phyloP scores from a whole-genome alignment of 2,113 vertebrate genomes.

The Apteryx owenii region DNA sequence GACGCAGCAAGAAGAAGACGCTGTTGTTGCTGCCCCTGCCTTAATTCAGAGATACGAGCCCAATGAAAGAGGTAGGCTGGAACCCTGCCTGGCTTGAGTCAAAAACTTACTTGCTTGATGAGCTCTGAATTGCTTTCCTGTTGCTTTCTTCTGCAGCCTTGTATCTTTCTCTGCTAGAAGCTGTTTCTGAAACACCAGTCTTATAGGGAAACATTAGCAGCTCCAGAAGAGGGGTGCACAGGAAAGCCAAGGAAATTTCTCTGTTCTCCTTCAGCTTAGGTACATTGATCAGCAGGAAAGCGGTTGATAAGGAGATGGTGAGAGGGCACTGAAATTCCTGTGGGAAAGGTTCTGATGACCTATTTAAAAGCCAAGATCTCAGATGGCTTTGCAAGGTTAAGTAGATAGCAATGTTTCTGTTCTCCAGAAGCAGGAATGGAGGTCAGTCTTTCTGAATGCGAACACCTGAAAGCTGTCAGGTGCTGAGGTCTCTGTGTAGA shows the following conservation, averaged over 20 bases:
- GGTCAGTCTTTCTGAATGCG: not conserved
- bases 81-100: not conserved
- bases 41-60: constrained; percentile 92
- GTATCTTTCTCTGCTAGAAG: not conserved
- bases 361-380: not conserved
- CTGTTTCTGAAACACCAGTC: not conserved
- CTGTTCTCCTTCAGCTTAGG: not conserved
- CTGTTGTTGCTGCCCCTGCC: constrained; percentile 73
- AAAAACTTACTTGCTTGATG: not conserved
- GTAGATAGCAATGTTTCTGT: not conserved
- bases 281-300: not conserved
- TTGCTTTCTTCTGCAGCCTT: not conserved
- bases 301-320: not conserved
- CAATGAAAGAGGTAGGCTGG: constrained; percentile 81
- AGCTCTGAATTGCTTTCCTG: not conserved
- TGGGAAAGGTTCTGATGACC: not conserved
- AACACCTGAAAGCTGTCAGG: not conserved
- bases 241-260: not conserved
- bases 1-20: constrained; percentile 84
- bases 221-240: not conserved
- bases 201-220: not conserved
- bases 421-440: not conserved
- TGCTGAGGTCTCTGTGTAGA: not conserved
- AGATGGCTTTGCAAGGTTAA: not conserved
- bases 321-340: not conserved